These are phyloP conservation scores for Synergus gifuensis DNA, from an alignment of 2,888 invertebrate species.

Conservation along the genomic window DNA sequence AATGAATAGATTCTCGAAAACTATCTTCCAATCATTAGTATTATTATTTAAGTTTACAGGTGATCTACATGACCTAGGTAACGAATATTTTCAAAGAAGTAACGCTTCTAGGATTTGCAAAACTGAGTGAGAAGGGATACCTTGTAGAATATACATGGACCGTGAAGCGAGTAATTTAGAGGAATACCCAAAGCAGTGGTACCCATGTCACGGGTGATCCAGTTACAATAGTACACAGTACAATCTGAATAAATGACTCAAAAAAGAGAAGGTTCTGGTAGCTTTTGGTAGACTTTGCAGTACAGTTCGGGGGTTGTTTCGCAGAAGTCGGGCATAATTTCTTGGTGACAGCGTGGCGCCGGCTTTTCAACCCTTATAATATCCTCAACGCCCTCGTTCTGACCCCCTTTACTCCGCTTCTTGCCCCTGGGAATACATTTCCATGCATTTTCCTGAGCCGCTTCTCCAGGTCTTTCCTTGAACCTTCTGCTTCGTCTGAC, in stretches of 20 bases:
- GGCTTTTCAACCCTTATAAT: conserved; percentile 76
- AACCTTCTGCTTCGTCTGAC: conserved; percentile 50
- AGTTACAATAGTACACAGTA: conserved; percentile 49
- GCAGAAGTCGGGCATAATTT: conserved; percentile 72
- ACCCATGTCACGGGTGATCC: conserved; percentile 55
- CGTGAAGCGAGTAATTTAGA: conserved; percentile 61
- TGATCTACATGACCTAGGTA: background rate
- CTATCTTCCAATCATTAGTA: background rate
- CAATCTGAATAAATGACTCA: conserved; percentile 68
- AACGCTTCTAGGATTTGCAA: conserved; percentile 60
- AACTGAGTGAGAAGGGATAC: conserved; percentile 50
- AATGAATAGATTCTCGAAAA: background rate
- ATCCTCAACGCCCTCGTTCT: conserved; percentile 68
- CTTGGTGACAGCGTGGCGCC: conserved; percentile 73
- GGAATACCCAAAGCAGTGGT: conserved; percentile 46
- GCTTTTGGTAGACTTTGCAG: conserved; percentile 42
- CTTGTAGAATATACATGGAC: conserved; percentile 63
- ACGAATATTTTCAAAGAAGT: conserved; percentile 50
- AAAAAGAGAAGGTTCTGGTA: conserved; percentile 51
- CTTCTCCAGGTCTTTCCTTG: conserved; percentile 57
- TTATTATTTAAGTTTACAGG: background rate
- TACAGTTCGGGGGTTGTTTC: conserved; percentile 49
- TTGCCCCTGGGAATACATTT: conserved; percentile 73
- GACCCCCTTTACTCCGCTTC: conserved; percentile 50
- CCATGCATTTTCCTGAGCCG: conserved; percentile 75